Percentiles rank a stretch among this genome's conserved stretches.
Evolutionary conservation across 2,888 invertebrate species (phyloP).

Genomic region (Drosophila ustulata): DNA sequence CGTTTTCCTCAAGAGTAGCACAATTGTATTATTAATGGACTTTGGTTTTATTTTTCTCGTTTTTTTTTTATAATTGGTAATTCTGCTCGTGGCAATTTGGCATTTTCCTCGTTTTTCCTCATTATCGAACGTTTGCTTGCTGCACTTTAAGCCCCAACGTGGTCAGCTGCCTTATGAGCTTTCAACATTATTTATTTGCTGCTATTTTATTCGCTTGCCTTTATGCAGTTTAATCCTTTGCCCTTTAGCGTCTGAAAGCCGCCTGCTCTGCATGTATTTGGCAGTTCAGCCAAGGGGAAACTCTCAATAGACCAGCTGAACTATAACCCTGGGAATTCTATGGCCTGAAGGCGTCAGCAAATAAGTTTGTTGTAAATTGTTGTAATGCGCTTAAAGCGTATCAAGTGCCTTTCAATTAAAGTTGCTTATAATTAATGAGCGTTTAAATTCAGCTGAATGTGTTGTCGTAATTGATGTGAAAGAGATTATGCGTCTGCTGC

Average conservation of each 20-base stretch:
- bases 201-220: conserved; percentile 22
- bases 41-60: conserved; percentile 32
- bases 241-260: conserved; percentile 19
- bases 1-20: neutral
- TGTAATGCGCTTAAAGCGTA: conserved; percentile 13
- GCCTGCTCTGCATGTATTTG: conserved; percentile 10
- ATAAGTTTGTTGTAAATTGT: conserved; percentile 10
- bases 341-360: neutral
- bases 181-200: conserved; percentile 38
- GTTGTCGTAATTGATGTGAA: neutral
- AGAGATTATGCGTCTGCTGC: neutral
- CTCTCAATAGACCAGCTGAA: conserved; percentile 8
- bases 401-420: conserved; percentile 8
- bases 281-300: conserved; percentile 11
- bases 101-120: conserved; percentile 22
- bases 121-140: conserved; percentile 35
- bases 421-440: conserved; percentile 2
- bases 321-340: conserved; percentile 18
- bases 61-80: conserved; percentile 50
- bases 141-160: conserved; percentile 36
- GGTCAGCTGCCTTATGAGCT: conserved; percentile 45
- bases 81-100: conserved; percentile 33
- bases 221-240: conserved; percentile 46
- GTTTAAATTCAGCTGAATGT: neutral
- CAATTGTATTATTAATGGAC: conserved; percentile 44